Base-by-base conservation (phyloP, 2,888 invertebrate genomes). In the Oxyteleia sp. region DNA sequence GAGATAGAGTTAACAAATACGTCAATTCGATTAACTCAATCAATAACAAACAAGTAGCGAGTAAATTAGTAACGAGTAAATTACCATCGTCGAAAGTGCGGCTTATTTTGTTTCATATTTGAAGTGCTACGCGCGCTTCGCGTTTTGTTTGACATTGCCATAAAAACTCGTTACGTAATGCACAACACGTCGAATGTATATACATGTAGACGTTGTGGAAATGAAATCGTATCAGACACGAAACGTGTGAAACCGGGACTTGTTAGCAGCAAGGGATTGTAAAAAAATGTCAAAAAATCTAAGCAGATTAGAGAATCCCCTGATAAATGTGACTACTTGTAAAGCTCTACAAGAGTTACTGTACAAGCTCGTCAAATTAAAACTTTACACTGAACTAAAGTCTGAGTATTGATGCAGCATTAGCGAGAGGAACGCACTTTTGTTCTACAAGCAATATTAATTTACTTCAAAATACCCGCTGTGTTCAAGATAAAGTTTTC, bases 371-470 rank as follows among this genome's bases (percentile, higher is more conserved):
- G 41, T n/a, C 45, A 55, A 69, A 55, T 69, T 55, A 55, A 69
- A 69, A 43, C 18, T 55, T 69, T 35, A 8, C 45, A n/a, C 8
- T n/a, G 45, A 55, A 69, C 45, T 69, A n/a, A n/a, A n/a, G n/a
- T 32, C 10, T 1, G 16, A 43, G 20, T 55, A 69, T 69, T 69
- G 68, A 69, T 69, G 13, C 16, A 45, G 41, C 45, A 55, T 45
- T 16, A 35, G 16, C 18, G 16, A 38, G 26, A 4, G 5, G 53
- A 47, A 15, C 20, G 26, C 11, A 69, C 69, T 45, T 69, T 57
- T 69, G 66, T 69, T 69, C 47, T 35, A 15, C 55, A 69, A 69
- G 47, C 20, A 55, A 47, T 69, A 57, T 69, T 43, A 68, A 69
- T 57, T 69, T 57, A 29, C 26, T 57, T 57, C 16, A 69, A 69